Percentiles rank a stretch among this genome's conserved stretches.
Evolutionary conservation across 2,797 vertebrate species (phyloP).

Genomic region (Urocyon cinereoargenteus): DNA sequence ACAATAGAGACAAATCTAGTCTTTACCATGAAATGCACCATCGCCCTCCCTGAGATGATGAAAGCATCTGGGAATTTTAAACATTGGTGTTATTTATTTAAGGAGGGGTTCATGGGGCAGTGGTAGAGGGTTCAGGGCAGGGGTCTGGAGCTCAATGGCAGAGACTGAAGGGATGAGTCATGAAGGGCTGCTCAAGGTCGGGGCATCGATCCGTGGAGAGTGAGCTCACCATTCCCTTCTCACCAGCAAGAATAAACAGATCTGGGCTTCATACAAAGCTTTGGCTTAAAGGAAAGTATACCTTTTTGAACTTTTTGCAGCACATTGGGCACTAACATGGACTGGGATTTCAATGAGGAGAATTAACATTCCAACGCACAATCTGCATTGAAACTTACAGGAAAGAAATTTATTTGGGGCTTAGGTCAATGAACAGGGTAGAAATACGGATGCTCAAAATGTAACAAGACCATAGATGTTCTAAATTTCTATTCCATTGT

Average conservation of each 20-base stretch:
- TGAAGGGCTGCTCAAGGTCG: neutral
- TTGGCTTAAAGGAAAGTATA: neutral
- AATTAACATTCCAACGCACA: neutral
- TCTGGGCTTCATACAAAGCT: neutral
- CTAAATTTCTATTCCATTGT: neutral
- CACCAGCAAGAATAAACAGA: neutral
- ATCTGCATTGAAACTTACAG: neutral
- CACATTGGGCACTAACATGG: fast-evolving
- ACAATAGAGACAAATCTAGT: neutral
- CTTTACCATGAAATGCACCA: neutral
- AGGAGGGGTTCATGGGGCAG: neutral
- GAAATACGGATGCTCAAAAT: neutral
- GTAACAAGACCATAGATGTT: neutral
- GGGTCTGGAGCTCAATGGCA: neutral
- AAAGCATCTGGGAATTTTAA: neutral
- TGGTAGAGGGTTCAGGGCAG: neutral
- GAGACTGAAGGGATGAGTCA: neutral
- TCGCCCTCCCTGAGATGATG: neutral
- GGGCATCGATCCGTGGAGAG: neutral
- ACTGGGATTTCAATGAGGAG: neutral
- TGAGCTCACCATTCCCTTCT: neutral
- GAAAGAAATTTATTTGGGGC: neutral
- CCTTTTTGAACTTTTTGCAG: neutral
- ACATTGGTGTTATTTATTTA: neutral
- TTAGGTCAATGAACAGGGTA: neutral